Evolutionary conservation across 35 echinoderm and acorn worm genomes (phyloP).

Genomic region (Diadema setosum): DNA sequence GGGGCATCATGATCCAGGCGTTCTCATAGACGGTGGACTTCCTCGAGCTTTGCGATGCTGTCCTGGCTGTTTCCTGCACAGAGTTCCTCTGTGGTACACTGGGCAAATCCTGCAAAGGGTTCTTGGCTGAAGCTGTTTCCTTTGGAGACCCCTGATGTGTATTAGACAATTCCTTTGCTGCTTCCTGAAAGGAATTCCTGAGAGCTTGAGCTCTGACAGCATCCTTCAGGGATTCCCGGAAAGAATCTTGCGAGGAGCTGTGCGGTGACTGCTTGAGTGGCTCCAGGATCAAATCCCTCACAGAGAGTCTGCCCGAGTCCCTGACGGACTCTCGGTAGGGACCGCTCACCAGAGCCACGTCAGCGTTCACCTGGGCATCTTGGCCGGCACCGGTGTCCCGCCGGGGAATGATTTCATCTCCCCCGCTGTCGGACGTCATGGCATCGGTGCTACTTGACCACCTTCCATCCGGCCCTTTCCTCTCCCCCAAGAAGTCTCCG

Average conservation of each 20-base stretch:
- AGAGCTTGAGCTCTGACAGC: neutral
- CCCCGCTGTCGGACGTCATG: neutral
- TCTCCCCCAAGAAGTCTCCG: neutral
- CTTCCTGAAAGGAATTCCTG: neutral
- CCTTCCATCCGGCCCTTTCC: neutral
- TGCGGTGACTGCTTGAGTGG: too few species aligned
- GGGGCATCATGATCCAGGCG: neutral
- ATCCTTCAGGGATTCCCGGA: neutral
- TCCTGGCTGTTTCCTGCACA: neutral
- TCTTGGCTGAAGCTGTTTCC: too few species aligned
- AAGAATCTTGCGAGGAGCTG: neutral
- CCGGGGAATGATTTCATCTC: neutral
- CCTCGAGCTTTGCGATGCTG: neutral
- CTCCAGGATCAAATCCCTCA: neutral
- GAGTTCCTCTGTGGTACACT: neutral
- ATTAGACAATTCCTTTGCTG: neutral
- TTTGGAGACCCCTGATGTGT: too few species aligned
- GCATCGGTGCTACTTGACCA: neutral
- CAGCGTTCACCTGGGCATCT: neutral
- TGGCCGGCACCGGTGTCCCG: neutral
- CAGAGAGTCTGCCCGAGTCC: neutral
- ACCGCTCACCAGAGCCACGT: neutral
- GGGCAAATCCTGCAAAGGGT: neutral
- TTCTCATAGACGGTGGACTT: slow-evolving; percentile 10
- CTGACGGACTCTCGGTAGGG: neutral